Conservation (phyloP, 2,113 vertebrate species). For the Trematocara marginatum region DNA sequence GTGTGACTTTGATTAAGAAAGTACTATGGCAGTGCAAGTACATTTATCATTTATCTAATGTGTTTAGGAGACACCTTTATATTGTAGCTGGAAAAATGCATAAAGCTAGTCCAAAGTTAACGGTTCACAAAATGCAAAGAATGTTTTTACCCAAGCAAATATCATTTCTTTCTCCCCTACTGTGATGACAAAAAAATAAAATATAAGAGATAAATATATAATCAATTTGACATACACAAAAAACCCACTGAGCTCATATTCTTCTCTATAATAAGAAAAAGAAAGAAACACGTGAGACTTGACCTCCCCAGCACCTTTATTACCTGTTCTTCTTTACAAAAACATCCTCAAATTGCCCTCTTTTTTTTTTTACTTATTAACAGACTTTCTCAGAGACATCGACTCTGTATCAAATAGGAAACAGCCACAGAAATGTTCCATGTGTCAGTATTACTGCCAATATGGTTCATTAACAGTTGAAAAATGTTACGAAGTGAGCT, state of each 20-base stretch:
- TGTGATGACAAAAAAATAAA: background rate
- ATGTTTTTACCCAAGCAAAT: background rate
- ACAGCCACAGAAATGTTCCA: background rate
- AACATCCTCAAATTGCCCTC: constrained; percentile 33
- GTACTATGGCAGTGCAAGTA: background rate
- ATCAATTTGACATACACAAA: background rate
- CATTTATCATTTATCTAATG: background rate
- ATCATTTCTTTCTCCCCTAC: background rate
- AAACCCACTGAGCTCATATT: background rate
- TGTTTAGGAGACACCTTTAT: background rate
- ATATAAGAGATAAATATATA: background rate
- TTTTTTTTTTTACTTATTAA: background rate
- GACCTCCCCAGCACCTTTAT: constrained; percentile 52
- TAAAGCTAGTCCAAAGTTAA: too few relatives aligned
- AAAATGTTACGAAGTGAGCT: background rate
- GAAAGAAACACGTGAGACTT: background rate
- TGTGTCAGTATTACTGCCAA: constrained; percentile 12
- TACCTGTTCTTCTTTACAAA: constrained; percentile 57
- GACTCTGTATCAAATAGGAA: constrained; percentile 19
- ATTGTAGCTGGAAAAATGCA: fast-evolving
- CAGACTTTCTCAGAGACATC: background rate
- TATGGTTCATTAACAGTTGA: background rate
- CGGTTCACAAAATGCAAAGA: background rate
- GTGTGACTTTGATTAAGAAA: background rate
- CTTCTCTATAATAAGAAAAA: background rate